Evolutionary conservation across 2,113 vertebrate species (phyloP), one percentile per base, ranked within the genome.

Genomic region (Erythrolamprus reginae): DNA sequence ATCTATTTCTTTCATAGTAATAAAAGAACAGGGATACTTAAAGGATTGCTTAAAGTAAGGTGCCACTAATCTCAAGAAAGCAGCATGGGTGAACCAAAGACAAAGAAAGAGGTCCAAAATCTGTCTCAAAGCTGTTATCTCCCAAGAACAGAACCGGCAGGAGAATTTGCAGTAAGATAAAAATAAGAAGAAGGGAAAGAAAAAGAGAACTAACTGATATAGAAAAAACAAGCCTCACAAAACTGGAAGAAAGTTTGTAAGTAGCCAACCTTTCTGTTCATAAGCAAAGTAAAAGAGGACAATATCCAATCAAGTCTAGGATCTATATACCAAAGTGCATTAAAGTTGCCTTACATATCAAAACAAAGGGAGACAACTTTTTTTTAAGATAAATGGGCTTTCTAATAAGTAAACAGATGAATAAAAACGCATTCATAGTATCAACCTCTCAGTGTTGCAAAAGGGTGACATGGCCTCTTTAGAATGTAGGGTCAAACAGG

Each of bases 21-120:
- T 93, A 92, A 65, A 77, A 77, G 90, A 61, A 90, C 89, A 88
- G 89, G 92, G 92, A 56, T 95, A 90, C 91, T 92, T n/a, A n/a
- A 96, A 94, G 95, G 87, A 83, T 88, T 94, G 92, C 93, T 92
- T 92, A 55, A 23, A 0, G 91, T 87, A 93, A 93, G 93, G 92
- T 91, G 91, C 84, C 53, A 89, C 58, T 91, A 87, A 33, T 52
- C 82, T 89, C 88, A 84, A 93, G 90, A 93, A 95, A 95, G 3
- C n/a, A 38, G 91, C 89, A 53, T 2, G 21, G 51, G 91, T 55
- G 92, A 86, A 53, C 38, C 10, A 6, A 89, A 93, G 53, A n/a
- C 93, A 56, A n/a, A 24, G 47, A 91, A 89, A 38, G 10, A 15
- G 47, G 51, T 89, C 65, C 45, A 51, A 45, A 86, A 92, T 83